Conservation (phyloP, 2,797 vertebrate genomes). For the Phalloptychus januarius region DNA sequence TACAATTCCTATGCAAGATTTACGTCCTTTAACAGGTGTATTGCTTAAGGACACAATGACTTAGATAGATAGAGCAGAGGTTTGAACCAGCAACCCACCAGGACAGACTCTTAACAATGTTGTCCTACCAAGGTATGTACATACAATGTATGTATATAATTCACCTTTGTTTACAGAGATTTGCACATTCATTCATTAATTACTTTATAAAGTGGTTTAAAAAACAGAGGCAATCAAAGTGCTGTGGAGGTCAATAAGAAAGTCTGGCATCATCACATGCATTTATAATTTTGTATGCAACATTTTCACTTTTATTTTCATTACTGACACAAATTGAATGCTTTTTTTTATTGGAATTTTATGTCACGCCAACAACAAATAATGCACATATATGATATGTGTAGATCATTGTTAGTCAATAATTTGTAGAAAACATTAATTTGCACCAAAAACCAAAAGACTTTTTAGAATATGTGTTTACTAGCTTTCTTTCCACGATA, state of each 20-base stretch:
- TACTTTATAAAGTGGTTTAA: no score
- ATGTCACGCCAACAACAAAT: not conserved
- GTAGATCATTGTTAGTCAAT: not conserved
- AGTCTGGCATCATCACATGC: not conserved
- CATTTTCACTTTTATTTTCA: not conserved
- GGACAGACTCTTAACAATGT: no score
- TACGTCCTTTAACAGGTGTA: no score
- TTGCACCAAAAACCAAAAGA: not conserved
- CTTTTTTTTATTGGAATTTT: not conserved
- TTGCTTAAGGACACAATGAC: no score
- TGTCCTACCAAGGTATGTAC: not conserved
- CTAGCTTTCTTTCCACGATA: not conserved
- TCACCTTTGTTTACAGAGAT: slow-evolving; percentile 7
- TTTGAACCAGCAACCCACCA: no score
- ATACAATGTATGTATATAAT: slow-evolving; percentile 13
- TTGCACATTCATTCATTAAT: not conserved
- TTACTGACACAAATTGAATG: not conserved
- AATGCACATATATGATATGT: not conserved
- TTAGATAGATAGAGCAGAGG: no score
- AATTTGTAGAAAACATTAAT: not conserved
- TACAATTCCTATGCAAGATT: no score
- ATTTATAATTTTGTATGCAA: not conserved
- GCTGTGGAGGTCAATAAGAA: no score
- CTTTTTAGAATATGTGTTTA: not conserved
- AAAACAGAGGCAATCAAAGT: not conserved